These are phyloP conservation scores for Lepas anatifera DNA, from an alignment of 2,888 invertebrate genomes.

Conservation along the genomic window DNA sequence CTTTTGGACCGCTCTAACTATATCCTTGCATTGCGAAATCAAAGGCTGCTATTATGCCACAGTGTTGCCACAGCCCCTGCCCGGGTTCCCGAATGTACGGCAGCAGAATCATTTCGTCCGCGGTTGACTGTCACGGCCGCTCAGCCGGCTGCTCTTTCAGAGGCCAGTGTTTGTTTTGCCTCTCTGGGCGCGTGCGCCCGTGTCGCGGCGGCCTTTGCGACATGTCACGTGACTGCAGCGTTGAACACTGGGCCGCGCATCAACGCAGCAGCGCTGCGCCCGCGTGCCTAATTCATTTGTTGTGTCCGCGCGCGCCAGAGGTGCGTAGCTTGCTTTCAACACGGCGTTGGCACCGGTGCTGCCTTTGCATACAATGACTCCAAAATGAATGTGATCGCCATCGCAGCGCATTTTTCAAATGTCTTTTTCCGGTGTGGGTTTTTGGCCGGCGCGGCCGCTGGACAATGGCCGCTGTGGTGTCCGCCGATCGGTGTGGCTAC, in stretches of 20 bases:
- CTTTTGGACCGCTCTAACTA: no score
- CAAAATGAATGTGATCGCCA: slow-evolving; percentile 10
- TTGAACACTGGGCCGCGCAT: neutral
- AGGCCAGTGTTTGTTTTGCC: no score
- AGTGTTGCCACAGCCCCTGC: no score
- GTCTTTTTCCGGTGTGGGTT: slow-evolving; percentile 8
- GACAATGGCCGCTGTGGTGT: neutral
- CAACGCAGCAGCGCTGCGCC: no score
- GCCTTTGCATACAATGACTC: slow-evolving; percentile 3
- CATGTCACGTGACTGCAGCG: neutral
- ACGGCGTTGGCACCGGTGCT: neutral
- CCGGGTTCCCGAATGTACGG: no score
- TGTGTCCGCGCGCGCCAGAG: slow-evolving; percentile 1
- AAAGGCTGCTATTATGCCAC: no score
- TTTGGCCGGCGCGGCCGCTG: neutral
- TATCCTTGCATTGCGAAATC: no score
- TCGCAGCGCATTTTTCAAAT: slow-evolving; percentile 5
- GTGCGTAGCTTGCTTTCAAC: neutral
- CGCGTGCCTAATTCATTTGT: slow-evolving; percentile 11
- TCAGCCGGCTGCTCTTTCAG: no score
- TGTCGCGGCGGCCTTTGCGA: neutral
- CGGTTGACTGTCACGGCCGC: no score
- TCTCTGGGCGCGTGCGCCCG: neutral
- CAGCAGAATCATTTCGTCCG: no score
- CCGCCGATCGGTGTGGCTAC: neutral